Base-by-base conservation (phyloP, 2,797 vertebrate genomes). In the Cuniculus paca region DNA sequence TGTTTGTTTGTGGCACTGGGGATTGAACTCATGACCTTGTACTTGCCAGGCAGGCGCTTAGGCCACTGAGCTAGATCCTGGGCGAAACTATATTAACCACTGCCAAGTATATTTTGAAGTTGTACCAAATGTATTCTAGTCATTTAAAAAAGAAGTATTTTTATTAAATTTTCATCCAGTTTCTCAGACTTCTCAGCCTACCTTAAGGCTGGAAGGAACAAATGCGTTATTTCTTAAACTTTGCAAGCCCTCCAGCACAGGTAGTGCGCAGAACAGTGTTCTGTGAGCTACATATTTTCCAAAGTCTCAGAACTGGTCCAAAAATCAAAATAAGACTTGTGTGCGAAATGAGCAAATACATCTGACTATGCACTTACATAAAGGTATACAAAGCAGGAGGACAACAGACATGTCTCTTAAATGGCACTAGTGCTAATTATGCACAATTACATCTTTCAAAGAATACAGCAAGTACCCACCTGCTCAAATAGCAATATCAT, bases 401-500 rank as follows among this genome's bases (percentile, higher is more conserved):
- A 48, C 16, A 88, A 48, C 26, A 72, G 61, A n/a, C 2, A 70
- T n/a, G 91, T 79, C 54, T 72, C 65, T 45, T 89, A 85, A 88
- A 81, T 12, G 20, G n/a, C 42, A 75, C 42, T 19, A 83, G 24
- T 60, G 50, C 77, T 79, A 86, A 74, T 70, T 82, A 89, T 56
- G 39, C 52, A 54, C 52, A 54, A 54, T 54, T 54, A 54, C 80
- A 61, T 4, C 50, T 56, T 94, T 95, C 83, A 95, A 90, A 88
- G n/a, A 60, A 39, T 36, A 78, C 0, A 87, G 17, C 39, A 19
- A 6, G 58, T 58, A 61, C 28, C 54, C 54, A 94, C 54, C 61
- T 94, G 68, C 56, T 89, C 77, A 86, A 80, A 96, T 1, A 92
- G 81, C 56, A 93, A 50, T 52, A 54, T 17, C 31, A 89, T 42